phyloP scores from a whole-genome alignment of 2,113 vertebrate genomes.

The Phaethornis superciliosus region DNA sequence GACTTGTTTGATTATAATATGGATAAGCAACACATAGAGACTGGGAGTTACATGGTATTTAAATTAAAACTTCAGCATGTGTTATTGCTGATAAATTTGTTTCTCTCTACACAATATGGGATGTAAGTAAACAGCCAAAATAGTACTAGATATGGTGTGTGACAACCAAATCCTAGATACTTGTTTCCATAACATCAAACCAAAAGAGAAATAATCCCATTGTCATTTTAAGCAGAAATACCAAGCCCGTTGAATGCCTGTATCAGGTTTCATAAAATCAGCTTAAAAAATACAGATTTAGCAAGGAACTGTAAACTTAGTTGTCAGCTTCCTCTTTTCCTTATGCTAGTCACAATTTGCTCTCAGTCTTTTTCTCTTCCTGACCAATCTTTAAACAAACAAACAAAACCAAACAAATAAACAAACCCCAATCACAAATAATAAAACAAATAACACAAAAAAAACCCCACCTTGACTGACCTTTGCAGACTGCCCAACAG shows the following conservation, averaged over 20 bases:
- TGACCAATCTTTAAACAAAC: neutral
- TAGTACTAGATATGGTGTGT: neutral
- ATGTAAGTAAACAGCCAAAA: neutral
- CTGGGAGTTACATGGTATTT: neutral
- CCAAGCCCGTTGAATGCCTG: neutral
- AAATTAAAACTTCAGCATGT: neutral
- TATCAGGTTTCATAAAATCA: neutral
- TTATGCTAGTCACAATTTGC: neutral
- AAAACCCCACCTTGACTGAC: neutral
- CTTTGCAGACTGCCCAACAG: neutral
- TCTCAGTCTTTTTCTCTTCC: neutral
- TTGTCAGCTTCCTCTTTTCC: neutral
- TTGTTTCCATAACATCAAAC: neutral
- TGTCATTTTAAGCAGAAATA: neutral
- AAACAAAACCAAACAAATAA: too few relatives aligned
- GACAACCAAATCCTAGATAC: neutral
- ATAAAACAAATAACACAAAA: too few relatives aligned
- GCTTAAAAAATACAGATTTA: neutral
- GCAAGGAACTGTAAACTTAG: neutral
- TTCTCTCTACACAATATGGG: neutral
- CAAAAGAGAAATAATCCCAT: neutral
- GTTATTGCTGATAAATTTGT: neutral
- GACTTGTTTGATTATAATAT: neutral
- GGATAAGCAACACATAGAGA: neutral
- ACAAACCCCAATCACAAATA: neutral